Evolutionary conservation across 2,888 invertebrate genomes (phyloP), one percentile per base, ranked within the genome.

Genomic region (Chloroclystis v-ata): DNA sequence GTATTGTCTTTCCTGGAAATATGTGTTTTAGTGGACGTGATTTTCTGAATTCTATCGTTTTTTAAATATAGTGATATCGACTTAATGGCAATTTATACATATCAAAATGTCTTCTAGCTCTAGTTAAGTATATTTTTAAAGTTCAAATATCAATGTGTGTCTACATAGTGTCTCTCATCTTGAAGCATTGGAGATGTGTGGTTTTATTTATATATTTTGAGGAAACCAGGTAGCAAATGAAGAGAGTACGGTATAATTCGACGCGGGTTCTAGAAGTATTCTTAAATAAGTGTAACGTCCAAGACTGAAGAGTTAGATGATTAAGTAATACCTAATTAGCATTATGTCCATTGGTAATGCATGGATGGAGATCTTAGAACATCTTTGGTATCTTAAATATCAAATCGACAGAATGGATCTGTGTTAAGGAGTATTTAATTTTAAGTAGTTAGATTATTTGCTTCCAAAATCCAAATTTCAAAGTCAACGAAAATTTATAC

Each of bases 231-330:
- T 40, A 48, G 8, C 29, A 46, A 45, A 47, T 67, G 72, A 68
- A 72, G 68, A 75, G 75, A 68, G 69, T 63, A 54, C 52, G 52
- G 45, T 65, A 67, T 71, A 66, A 78, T 82, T 80, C 84, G 79
- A 86, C 86, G 86, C 86, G 86, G 86, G 86, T 78, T 82, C 52
- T 81, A 85, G 82, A 75, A 82, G 73, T 85, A 83, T 84, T 84
- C 56, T 78, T 83, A 85, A 80, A 80, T 86, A 85, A 86, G 86
- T 78, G 84, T 82, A 86, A 86, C 86, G 85, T 82, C 82, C 84
- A 87, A 87, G 86, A 87, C 87, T 87, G 86, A 86, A 85, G 84
- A 81, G 86, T 82, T 83, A 85, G 82, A 75, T 81, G 75, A 82
- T 73, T 84, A 85, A 82, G 75, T 82, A 83, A 83, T 81, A 82